Evolutionary conservation across 2,797 vertebrate genomes (phyloP).

Genomic region (Scolopax bukidnonensis): DNA sequence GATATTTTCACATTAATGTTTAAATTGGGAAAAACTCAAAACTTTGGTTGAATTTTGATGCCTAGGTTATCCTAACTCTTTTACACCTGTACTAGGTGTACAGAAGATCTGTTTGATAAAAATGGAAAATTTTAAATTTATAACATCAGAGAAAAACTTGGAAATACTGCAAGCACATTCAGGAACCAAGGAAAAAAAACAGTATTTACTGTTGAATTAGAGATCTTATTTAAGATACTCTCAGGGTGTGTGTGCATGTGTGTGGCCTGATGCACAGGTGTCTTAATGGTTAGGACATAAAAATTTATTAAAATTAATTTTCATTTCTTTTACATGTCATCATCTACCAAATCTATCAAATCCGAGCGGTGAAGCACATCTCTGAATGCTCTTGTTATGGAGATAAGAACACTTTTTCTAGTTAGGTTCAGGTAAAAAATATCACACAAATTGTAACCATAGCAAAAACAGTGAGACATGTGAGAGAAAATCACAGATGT

Average conservation of each 20-base stretch:
- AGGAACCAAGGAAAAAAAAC: neutral
- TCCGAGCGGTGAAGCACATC: neutral
- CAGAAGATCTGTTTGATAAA: neutral
- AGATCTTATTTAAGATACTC: neutral
- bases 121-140: neutral
- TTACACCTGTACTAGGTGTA: neutral
- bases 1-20: neutral
- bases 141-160: neutral
- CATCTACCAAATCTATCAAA: neutral
- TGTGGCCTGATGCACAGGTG: fast-evolving
- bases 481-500: neutral
- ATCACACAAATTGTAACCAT: neutral
- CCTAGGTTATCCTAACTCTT: neutral
- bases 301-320: neutral
- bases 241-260: fast-evolving
- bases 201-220: neutral
- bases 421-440: neutral
- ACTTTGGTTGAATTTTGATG: neutral
- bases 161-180: neutral
- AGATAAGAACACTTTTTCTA: neutral
- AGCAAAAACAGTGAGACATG: neutral
- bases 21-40: neutral
- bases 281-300: neutral
- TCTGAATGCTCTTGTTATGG: fast-evolving
- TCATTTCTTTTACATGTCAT: neutral